These are phyloP conservation scores for Dryadula phaetusa DNA, from an alignment of 2,888 invertebrate genomes.

Conservation along the genomic window DNA sequence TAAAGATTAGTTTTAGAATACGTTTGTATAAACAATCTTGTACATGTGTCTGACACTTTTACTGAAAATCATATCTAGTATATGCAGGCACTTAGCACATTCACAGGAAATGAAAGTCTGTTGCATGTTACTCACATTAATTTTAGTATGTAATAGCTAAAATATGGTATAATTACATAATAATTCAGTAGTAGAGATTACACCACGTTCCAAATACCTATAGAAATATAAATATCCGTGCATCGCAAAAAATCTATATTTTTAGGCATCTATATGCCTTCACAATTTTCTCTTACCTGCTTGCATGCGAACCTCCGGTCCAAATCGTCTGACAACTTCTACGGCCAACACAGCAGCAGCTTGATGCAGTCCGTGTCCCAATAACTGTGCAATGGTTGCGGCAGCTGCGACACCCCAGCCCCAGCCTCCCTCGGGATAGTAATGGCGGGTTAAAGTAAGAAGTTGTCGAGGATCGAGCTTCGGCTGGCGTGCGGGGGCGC, in stretches of 20 bases:
- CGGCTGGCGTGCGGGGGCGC: constrained; percentile 75
- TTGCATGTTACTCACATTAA: not conserved
- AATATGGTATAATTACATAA: not conserved
- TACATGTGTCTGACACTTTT: not conserved
- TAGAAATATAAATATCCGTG: too few species aligned
- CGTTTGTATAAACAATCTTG: not conserved
- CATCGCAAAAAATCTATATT: too few species aligned
- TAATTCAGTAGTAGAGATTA: too few species aligned
- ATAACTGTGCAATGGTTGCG: constrained; percentile 88
- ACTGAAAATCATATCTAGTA: not conserved
- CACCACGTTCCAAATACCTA: too few species aligned
- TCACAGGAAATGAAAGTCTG: not conserved
- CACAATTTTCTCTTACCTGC: constrained; percentile 78
- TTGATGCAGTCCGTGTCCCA: constrained; percentile 90
- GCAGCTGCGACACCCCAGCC: constrained; percentile 92
- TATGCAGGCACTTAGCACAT: not conserved
- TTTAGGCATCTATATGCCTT: not conserved
- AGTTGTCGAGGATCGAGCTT: constrained; percentile 84
- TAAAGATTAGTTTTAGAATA: not conserved
- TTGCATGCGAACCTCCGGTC: constrained; percentile 84
- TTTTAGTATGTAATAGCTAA: not conserved
- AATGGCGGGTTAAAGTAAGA: constrained; percentile 90
- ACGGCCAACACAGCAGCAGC: constrained; percentile 86
- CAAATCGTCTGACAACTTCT: constrained; percentile 85
- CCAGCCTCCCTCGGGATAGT: constrained; percentile 95